Evolutionary conservation across 2,113 vertebrate genomes (phyloP).

Genomic region (Lampris megalopsis): DNA sequence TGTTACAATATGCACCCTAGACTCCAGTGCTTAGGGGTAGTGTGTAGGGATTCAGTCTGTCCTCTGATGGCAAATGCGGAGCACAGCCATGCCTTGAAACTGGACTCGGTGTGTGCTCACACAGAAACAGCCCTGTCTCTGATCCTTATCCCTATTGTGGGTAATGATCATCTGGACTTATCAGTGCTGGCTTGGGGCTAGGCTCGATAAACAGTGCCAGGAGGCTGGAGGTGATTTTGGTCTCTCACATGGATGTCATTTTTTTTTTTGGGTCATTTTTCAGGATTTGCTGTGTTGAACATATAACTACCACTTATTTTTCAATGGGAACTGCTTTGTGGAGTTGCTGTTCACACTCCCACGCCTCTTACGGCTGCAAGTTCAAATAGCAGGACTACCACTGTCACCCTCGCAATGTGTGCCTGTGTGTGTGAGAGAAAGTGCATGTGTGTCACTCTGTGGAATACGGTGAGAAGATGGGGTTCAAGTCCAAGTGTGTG

Average conservation of each 20-base stretch:
- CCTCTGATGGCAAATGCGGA: slow-evolving; percentile 24
- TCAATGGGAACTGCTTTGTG: slow-evolving; percentile 9
- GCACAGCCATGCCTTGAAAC: slow-evolving; percentile 4
- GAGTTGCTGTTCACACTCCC: slow-evolving; percentile 6
- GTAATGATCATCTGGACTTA: slow-evolving; percentile 8
- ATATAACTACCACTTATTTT: slow-evolving; percentile 7
- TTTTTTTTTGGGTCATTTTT: not conserved
- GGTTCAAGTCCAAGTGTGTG: slow-evolving; percentile 29
- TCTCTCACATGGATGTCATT: not conserved
- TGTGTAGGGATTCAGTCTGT: slow-evolving; percentile 3
- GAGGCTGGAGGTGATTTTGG: slow-evolving; percentile 7
- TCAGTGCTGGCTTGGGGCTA: not conserved
- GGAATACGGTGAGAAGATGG: slow-evolving; percentile 3
- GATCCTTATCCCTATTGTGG: not conserved
- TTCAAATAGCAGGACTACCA: not conserved
- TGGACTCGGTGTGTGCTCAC: not conserved
- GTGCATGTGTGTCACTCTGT: not conserved
- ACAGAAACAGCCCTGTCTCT: not conserved
- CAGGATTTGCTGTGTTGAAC: slow-evolving; percentile 26
- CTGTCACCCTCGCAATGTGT: not conserved
- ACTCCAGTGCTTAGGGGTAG: not conserved
- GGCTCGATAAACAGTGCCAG: not conserved
- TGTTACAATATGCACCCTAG: not conserved
- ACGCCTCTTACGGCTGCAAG: not conserved
- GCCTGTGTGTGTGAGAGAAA: not conserved